Conservation (phyloP, 2,888 invertebrate species). For the Temnothorax rugatulus region DNA sequence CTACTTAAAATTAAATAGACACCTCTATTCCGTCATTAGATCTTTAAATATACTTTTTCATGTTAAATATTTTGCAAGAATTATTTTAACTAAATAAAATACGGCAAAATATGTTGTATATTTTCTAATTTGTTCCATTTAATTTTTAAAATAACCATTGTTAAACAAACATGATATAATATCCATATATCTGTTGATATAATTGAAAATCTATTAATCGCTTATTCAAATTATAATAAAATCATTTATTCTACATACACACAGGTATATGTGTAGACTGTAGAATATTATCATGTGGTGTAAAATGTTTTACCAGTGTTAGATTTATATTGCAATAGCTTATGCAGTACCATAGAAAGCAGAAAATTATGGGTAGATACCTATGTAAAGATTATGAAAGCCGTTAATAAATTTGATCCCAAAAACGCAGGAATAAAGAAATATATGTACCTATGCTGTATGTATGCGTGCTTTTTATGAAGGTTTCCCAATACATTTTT, state of each 20-base stretch:
- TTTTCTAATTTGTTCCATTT: neutral
- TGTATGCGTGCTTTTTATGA: conserved; percentile 1
- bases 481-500: conserved; percentile 31
- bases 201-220: neutral
- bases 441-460: conserved; percentile 1
- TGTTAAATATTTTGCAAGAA: neutral
- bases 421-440: conserved; percentile 14
- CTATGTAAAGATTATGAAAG: conserved; percentile 16
- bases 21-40: neutral
- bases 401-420: conserved; percentile 23
- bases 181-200: neutral
- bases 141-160: too few species aligned
- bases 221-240: conserved; percentile 13
- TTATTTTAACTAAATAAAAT: neutral
- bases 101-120: neutral
- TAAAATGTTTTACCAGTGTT: neutral
- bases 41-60: neutral
- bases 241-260: neutral
- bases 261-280: neutral
- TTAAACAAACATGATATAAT: neutral
- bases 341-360: neutral
- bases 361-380: conserved; percentile 20
- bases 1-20: neutral
- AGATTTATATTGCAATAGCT: neutral
- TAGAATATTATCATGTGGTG: neutral